phyloP scores from a whole-genome alignment of 1,140 invertebrate genomes.

The Oryctes rhinoceros region DNA sequence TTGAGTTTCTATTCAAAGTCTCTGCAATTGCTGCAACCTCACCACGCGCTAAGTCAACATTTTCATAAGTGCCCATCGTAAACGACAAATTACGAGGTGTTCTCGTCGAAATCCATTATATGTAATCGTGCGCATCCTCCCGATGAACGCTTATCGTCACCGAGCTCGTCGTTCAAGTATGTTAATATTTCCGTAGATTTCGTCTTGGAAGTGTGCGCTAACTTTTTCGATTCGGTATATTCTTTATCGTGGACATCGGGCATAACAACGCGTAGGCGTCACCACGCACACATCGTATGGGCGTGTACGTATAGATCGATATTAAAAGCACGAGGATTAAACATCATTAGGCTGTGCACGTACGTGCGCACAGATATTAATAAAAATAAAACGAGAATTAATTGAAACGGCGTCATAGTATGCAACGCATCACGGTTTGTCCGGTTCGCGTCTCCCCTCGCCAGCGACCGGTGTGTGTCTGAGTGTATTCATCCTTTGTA shows the following conservation, averaged over 20 bases:
- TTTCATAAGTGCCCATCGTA: too few relatives aligned
- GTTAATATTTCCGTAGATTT: too few relatives aligned
- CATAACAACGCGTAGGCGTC: not conserved
- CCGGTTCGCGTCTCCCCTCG: not conserved
- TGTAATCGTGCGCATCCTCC: too few relatives aligned
- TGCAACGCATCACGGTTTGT: not conserved
- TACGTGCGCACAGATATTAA: conserved; percentile 4
- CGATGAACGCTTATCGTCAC: too few relatives aligned
- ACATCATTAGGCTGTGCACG: not conserved
- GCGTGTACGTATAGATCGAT: not conserved
- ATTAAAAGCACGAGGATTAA: conserved; percentile 5
- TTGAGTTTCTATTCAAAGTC: too few relatives aligned
- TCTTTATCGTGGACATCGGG: not conserved
- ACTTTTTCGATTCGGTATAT: not conserved
- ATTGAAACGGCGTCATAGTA: conserved; percentile 13
- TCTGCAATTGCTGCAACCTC: too few relatives aligned
- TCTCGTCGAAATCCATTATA: too few relatives aligned
- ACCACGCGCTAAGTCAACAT: too few relatives aligned
- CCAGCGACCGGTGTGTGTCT: not conserved
- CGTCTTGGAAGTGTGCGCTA: too few relatives aligned
- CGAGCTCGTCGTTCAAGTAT: too few relatives aligned
- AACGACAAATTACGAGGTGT: too few relatives aligned
- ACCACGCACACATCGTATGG: not conserved
- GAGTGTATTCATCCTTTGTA: not conserved
- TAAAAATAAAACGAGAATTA: conserved; percentile 18